These are phyloP conservation scores for Phrynocephalus forsythii DNA, from an alignment of 2,797 vertebrate genomes.

Conservation along the genomic window DNA sequence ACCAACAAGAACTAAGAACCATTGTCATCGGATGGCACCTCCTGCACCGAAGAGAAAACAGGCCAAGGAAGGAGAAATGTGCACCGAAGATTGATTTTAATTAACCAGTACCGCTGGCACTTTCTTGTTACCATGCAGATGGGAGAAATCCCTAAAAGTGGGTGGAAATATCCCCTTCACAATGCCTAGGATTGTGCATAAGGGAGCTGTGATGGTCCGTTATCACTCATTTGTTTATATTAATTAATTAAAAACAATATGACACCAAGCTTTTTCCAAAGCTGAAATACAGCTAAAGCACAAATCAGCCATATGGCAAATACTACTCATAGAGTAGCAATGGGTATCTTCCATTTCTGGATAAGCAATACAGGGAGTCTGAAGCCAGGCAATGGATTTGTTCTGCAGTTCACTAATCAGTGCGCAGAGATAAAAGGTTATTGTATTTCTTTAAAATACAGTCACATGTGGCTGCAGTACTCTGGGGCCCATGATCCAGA, in stretches of 20 bases:
- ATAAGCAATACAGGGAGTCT: not conserved
- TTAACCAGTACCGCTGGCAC: not conserved
- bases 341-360: not conserved
- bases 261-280: not conserved
- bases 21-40: not conserved
- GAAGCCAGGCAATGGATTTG: too few species aligned
- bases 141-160: conserved; percentile 4
- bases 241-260: not conserved
- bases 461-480: not conserved
- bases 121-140: not conserved
- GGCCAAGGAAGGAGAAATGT: not conserved
- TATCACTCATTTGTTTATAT: conserved; percentile 11
- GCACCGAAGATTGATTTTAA: not conserved
- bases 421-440: too few species aligned
- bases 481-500: not conserved
- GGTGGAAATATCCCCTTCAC: not conserved
- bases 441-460: not conserved
- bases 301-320: not conserved
- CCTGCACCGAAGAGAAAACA: not conserved
- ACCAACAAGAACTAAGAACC: conserved; percentile 13
- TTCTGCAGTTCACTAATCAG: too few species aligned
- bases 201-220: not conserved
- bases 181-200: not conserved
- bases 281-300: not conserved
- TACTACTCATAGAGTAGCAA: not conserved